Conservation (phyloP, 1,140 invertebrate genomes). For the Teleogryllus occipitalis region DNA sequence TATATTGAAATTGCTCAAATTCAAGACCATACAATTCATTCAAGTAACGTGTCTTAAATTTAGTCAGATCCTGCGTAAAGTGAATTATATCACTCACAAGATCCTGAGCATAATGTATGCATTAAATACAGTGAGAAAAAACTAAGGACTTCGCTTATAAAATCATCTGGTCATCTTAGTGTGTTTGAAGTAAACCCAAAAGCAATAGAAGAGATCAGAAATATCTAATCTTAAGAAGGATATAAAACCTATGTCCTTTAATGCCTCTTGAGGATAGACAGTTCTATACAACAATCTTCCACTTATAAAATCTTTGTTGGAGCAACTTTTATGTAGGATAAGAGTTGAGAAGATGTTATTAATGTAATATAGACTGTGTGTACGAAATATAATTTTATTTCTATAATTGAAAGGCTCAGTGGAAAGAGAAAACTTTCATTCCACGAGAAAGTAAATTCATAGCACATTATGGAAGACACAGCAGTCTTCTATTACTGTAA, state of each 20-base stretch:
- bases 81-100: slow-evolving; percentile 17
- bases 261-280: no score
- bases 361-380: no score
- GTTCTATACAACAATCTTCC: no score
- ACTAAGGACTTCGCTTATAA: background rate
- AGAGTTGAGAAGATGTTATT: no score
- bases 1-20: slow-evolving; percentile 22
- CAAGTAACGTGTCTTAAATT: slow-evolving; percentile 21
- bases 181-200: background rate
- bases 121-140: background rate
- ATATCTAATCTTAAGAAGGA: slow-evolving; percentile 8
- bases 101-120: background rate
- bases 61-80: background rate
- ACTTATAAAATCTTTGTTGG: no score
- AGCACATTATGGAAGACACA: no score
- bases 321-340: no score
- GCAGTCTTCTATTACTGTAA: no score
- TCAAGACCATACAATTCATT: slow-evolving; percentile 22
- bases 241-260: background rate
- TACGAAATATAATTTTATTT: no score
- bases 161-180: background rate
- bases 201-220: background rate
- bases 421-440: no score
- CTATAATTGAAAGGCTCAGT: no score
- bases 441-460: no score